A percentile compares a stretch with the other conserved stretches of the same genome.
Conservation (phyloP, 2,113 vertebrate genomes). For the Phoenicopterus ruber region DNA sequence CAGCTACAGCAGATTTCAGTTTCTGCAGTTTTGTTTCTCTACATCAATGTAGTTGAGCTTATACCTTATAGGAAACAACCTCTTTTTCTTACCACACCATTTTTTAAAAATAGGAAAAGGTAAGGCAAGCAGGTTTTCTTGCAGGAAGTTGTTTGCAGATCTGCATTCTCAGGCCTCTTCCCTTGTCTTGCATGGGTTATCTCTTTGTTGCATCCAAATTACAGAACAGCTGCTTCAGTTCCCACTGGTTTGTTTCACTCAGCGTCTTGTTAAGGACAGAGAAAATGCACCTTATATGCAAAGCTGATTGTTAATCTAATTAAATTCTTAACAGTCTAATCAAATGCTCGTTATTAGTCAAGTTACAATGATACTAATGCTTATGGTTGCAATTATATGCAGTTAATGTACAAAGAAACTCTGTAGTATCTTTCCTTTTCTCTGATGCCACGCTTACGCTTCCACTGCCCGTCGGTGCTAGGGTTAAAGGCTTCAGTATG, state of each 20-base stretch:
- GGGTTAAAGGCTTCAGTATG: neutral
- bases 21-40: neutral
- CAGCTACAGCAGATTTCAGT: neutral
- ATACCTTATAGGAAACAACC: neutral
- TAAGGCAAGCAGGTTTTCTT: neutral
- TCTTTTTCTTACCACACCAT: neutral
- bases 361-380: neutral
- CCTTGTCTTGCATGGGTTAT: neutral
- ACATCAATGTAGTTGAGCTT: neutral
- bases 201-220: neutral
- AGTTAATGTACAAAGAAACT: neutral
- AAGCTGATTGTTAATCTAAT: neutral
- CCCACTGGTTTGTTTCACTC: neutral
- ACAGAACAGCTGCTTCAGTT: neutral
- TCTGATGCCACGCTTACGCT: neutral
- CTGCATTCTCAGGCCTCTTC: neutral
- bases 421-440: neutral
- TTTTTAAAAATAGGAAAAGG: neutral
- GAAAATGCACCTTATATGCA: neutral
- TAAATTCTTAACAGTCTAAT: neutral
- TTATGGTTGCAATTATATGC: neutral
- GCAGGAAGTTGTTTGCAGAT: neutral
- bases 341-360: neutral
- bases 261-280: neutral
- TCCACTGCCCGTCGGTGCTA: neutral